These are phyloP conservation scores for Mus spicilegus DNA, from an alignment of 2,113 vertebrate species.

Conservation along the genomic window DNA sequence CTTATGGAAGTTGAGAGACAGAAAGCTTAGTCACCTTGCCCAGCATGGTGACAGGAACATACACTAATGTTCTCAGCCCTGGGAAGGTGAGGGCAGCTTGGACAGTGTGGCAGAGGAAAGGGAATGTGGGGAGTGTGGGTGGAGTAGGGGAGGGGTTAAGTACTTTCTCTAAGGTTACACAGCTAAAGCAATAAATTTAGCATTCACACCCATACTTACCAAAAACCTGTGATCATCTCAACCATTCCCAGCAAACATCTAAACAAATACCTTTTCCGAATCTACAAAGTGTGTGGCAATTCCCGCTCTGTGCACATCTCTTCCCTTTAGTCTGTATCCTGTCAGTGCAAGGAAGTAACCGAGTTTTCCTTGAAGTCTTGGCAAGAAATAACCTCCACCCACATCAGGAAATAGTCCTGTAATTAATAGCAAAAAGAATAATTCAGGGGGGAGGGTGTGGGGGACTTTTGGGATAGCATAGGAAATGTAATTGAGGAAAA, in stretches of 20 bases:
- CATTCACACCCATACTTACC: neutral
- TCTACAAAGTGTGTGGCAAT: conserved; percentile 97
- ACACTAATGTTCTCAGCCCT: neutral
- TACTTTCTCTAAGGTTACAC: neutral
- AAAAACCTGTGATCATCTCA: conserved; percentile 12
- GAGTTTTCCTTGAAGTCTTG: conserved; percentile 92
- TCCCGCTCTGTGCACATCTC: conserved; percentile 93
- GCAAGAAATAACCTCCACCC: conserved; percentile 97
- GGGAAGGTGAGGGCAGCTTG: neutral
- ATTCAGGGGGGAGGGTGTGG: too few species aligned
- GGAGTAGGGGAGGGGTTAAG: too few species aligned
- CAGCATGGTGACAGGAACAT: neutral
- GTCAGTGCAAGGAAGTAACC: conserved; percentile 95
- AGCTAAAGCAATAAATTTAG: neutral
- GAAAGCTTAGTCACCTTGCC: neutral
- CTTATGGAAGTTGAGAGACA: neutral
- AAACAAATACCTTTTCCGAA: conserved; percentile 90
- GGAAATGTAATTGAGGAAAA: too few species aligned
- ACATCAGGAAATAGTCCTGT: conserved; percentile 97
- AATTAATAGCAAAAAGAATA: conserved; percentile 66
- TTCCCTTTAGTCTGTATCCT: conserved; percentile 94
- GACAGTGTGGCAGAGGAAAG: too few species aligned
- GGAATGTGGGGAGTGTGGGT: neutral
- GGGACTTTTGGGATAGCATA: too few species aligned
- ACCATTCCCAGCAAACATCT: neutral